Evolutionary conservation across 2,888 invertebrate species (phyloP), one percentile per base, ranked within the genome.

Genomic region (Erebia aethiops): DNA sequence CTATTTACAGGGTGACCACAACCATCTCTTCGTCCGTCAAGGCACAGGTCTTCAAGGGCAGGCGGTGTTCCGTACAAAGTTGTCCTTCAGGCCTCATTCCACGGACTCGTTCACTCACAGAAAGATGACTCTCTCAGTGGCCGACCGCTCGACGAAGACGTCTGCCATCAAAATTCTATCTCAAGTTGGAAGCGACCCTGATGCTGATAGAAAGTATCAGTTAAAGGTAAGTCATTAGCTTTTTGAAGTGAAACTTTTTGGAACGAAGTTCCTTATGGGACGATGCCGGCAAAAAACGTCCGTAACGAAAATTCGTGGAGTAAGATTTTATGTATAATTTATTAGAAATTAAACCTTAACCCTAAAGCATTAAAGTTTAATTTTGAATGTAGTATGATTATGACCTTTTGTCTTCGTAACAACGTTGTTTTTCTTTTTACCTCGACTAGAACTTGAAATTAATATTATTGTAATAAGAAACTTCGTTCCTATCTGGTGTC

Each of bases 71-170:
- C 95, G 98, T 56, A 99, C 98, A 0, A 99, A 99, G 88, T 93
- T 99, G 0, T 98, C 98, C 1, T 99, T 99, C 96, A 95, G 99
- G 58, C 99, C 99, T 0, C 99, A 99, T 87, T 99, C 99, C 0
- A 99, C 99, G 0, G 99, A 99, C 86, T 99, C 99, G 26, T 98
- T 99, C 91, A 99, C 99, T 0, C 99, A 99, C 88, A 95, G 99
- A 78, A 99, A 99, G 95, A 99, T 99, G 97, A 99, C 99, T 0
- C 95, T 99, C 90, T 99, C 99, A 0, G 94, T 99, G 78, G 99
- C 99, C 0, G 99, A 99, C 90, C 95, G 99, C 67, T 97, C 98
- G 58, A 96, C 97, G 66, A 99, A 99, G 90, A 97, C 98, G 0
- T 96, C 97, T 0, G 98, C 98, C 66, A 99, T 99, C 82, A 99